phyloP scores from a whole-genome alignment of 1,140 invertebrate genomes.

The Arctopsyche grandis region DNA sequence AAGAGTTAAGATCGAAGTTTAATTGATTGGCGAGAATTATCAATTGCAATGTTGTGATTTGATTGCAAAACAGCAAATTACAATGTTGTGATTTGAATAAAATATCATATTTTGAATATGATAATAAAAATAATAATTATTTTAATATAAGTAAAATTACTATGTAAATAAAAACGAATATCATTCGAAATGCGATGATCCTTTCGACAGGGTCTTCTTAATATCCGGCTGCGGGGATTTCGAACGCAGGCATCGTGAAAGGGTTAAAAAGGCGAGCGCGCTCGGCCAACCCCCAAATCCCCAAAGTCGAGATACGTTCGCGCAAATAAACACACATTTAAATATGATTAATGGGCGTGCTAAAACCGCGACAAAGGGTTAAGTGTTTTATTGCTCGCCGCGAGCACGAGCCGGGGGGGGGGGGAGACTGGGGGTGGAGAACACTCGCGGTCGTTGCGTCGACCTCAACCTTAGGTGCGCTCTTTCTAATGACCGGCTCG shows the following conservation, averaged over 20 bases:
- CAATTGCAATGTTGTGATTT: too few species aligned
- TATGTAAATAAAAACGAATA: background rate
- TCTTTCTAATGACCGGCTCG: background rate
- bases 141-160: background rate
- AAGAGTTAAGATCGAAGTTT: too few species aligned
- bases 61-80: too few species aligned
- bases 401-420: background rate
- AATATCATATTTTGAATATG: too few species aligned
- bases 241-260: background rate
- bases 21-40: too few species aligned
- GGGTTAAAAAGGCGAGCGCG: background rate
- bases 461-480: background rate
- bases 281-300: too few species aligned
- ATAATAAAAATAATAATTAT: background rate
- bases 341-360: slow-evolving; percentile 8
- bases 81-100: too few species aligned
- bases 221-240: slow-evolving; percentile 6
- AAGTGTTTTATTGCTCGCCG: slow-evolving; percentile 10
- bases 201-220: background rate
- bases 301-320: background rate
- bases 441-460: background rate
- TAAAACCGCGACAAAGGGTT: background rate
- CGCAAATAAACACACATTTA: slow-evolving; percentile 9
- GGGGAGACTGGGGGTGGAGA: too few species aligned
- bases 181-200: background rate